Evolutionary conservation across 1,140 invertebrate genomes (phyloP).

Genomic region (Lucilia sericata): DNA sequence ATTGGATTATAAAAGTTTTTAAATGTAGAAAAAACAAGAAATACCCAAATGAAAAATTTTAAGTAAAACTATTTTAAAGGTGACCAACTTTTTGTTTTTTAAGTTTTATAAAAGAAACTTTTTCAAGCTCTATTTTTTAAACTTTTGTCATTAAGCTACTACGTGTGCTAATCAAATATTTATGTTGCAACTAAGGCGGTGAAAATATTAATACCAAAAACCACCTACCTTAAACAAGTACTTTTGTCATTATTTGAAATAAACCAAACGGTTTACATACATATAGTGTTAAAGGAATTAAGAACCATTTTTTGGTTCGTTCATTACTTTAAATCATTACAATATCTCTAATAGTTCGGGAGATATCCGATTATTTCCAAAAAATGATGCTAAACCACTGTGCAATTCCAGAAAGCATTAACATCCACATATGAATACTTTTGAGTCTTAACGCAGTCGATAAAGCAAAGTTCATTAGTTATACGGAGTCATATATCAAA

Average conservation of each 20-base stretch:
- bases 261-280: neutral
- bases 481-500: no score
- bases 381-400: no score
- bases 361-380: no score
- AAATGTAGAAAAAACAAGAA: neutral
- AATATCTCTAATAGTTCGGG: no score
- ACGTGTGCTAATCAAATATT: constrained; percentile 2
- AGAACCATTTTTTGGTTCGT: neutral
- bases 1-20: constrained; percentile 29
- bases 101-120: no score
- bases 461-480: no score
- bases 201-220: neutral
- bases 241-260: constrained; percentile 8
- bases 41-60: neutral
- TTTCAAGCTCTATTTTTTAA: neutral
- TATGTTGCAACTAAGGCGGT: neutral
- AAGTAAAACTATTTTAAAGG: neutral
- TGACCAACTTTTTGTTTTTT: neutral
- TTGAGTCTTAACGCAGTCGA: no score
- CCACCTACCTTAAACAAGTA: neutral
- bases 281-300: neutral
- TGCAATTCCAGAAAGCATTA: no score
- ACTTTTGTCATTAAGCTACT: neutral
- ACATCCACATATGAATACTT: no score
- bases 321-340: no score